A percentile compares a stretch with the other conserved stretches of the same genome.
Conservation (phyloP, 2,113 vertebrate species). For the Pleuronectes platessa region DNA sequence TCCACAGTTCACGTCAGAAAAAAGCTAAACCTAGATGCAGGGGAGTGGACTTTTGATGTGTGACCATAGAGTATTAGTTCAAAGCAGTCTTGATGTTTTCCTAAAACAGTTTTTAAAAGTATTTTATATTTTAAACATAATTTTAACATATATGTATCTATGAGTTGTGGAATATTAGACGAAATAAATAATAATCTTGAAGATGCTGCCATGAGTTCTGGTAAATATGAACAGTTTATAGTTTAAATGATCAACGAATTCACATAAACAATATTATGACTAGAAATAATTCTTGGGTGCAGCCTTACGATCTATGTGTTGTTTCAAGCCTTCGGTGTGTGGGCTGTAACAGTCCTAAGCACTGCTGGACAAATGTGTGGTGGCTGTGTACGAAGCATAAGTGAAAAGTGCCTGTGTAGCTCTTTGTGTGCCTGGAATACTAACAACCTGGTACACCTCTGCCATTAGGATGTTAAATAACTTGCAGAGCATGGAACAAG, state of each 20-base stretch:
- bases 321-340: conserved; percentile 13
- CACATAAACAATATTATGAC: neutral
- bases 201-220: neutral
- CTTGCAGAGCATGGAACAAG: conserved; percentile 28
- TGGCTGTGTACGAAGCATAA: conserved; percentile 63
- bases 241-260: neutral
- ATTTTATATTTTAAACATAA: too few relatives aligned
- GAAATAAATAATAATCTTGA: neutral
- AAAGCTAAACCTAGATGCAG: too few relatives aligned
- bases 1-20: too few relatives aligned
- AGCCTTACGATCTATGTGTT: neutral
- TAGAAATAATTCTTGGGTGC: neutral
- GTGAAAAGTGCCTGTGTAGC: conserved; percentile 65
- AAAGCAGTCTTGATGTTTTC: too few relatives aligned
- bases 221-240: neutral
- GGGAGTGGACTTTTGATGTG: too few relatives aligned
- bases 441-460: conserved; percentile 62
- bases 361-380: conserved; percentile 48
- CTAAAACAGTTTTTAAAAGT: too few relatives aligned
- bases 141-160: too few relatives aligned
- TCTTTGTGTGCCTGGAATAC: conserved; percentile 76
- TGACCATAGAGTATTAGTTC: too few relatives aligned
- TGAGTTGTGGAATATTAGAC: too few relatives aligned
- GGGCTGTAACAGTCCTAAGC: conserved; percentile 29
- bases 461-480: conserved; percentile 52